These are phyloP conservation scores for Cyanoderma ruficeps DNA, from an alignment of 2,113 vertebrate genomes.

Conservation along the genomic window DNA sequence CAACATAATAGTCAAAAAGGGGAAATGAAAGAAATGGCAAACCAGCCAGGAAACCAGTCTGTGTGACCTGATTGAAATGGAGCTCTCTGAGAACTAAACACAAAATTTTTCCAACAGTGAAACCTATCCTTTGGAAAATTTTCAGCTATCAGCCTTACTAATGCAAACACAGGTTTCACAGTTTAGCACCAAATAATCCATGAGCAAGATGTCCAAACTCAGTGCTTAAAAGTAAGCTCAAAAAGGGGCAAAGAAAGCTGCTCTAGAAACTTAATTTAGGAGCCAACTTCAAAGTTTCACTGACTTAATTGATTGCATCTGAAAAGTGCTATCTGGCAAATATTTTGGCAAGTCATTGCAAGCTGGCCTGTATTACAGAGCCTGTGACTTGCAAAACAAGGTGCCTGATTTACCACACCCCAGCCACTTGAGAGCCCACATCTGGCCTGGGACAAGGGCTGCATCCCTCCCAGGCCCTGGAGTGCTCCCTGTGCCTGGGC, in stretches of 20 bases:
- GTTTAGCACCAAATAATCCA: neutral
- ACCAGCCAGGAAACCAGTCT: neutral
- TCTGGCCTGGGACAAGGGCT: neutral
- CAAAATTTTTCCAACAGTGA: neutral
- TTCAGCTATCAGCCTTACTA: neutral
- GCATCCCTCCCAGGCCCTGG: accelerated
- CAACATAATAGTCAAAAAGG: neutral
- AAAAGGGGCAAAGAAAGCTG: neutral
- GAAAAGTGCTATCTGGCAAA: neutral
- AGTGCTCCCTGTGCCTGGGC: accelerated
- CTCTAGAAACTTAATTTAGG: neutral
- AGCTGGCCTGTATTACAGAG: neutral
- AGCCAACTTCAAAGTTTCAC: neutral
- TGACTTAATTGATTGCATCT: neutral
- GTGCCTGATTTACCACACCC: neutral
- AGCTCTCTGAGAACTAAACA: neutral
- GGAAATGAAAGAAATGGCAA: neutral
- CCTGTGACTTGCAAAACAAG: neutral
- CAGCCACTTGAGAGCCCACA: accelerated
- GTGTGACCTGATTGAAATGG: neutral
- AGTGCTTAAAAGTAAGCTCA: neutral
- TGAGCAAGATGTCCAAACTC: neutral
- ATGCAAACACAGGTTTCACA: neutral
- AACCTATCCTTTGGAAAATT: neutral
- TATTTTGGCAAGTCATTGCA: conserved; percentile 10